Evolutionary conservation across 2,113 vertebrate species (phyloP), one percentile per base, ranked within the genome.

Genomic region (Thomomys bottae): DNA sequence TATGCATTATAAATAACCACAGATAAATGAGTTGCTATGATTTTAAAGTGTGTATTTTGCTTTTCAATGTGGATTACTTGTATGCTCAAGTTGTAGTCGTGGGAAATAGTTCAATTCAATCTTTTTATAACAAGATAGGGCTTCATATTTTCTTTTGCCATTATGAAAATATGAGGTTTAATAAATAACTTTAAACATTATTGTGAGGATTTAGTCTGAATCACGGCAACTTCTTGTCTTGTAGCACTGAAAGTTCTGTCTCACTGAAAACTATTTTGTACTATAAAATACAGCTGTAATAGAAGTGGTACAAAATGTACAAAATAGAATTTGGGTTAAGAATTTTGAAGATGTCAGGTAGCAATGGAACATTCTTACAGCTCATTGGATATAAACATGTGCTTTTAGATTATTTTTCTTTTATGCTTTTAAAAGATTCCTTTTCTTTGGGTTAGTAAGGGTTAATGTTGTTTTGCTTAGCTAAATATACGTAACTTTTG

Each of bases 391-490:
- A 61, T 54, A 92, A 88, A 63, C 73, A 30, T n/a, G 15, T 84
- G n/a, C 54, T 91, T 26, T 54, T 82, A 78, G 14, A n/a, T 54
- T 49, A 76, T 6, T 81, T 83, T 86, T 76, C 30, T 94, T 5
- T 24, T 84, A 76, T 83, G 8, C 34, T 88, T 83, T 90, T n/a
- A 45, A 28, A 63, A 14, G 18, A 49, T 71, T 54, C 49, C 23
- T 1, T 61, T 76, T 89, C 21, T 87, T 32, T 54, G 63, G 90
- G 28, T 78, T 80, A 45, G 66, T 87, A 78, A 18, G 68, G 21
- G n/a, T 71, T 79, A 66, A 26, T 38, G 34, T 83, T 88, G 32
- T 76, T 94, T 81, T 90, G 67, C n/a, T 89, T 89, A 77, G 34
- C 57, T 71, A 40, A 94, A 20, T 24, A 67, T n/a, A 61, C 61